A percentile compares a stretch with the other conserved stretches of the same genome.
These are phyloP conservation scores for Albula goreensis DNA, from an alignment of 2,113 vertebrate genomes.

Conservation along the genomic window DNA sequence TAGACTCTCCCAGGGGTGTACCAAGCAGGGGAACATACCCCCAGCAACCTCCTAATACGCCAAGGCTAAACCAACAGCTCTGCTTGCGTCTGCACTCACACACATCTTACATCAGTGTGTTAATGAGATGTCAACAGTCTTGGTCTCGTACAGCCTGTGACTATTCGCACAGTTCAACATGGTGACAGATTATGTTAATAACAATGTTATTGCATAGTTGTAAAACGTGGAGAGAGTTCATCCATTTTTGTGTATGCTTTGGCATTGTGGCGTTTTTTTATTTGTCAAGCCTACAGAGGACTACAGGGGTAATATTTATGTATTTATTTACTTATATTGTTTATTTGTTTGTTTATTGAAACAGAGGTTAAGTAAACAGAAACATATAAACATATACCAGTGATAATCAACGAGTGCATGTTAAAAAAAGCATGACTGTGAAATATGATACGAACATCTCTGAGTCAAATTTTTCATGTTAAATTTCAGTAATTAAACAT, in stretches of 20 bases:
- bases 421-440: too few relatives aligned
- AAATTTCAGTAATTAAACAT: too few relatives aligned
- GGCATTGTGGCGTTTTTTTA: neutral
- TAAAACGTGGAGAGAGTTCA: neutral
- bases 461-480: too few relatives aligned
- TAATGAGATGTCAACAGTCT: conserved; percentile 35
- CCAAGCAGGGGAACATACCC: conserved; percentile 10
- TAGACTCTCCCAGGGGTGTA: conserved; percentile 44
- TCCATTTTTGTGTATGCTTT: too few relatives aligned
- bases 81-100: neutral
- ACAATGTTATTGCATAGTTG: neutral
- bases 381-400: too few relatives aligned
- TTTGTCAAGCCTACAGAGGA: neutral
- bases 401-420: too few relatives aligned
- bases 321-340: neutral
- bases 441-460: too few relatives aligned
- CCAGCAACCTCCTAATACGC: neutral
- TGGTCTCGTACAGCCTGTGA: too few relatives aligned
- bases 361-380: neutral
- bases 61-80: neutral
- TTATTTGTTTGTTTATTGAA: neutral
- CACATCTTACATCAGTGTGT: conserved; percentile 29
- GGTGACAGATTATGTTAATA: neutral
- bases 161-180: conserved; percentile 26
- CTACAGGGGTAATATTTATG: neutral